These are phyloP conservation scores for Chaetophractus vellerosus DNA, from an alignment of 2,797 vertebrate species.

Conservation along the genomic window DNA sequence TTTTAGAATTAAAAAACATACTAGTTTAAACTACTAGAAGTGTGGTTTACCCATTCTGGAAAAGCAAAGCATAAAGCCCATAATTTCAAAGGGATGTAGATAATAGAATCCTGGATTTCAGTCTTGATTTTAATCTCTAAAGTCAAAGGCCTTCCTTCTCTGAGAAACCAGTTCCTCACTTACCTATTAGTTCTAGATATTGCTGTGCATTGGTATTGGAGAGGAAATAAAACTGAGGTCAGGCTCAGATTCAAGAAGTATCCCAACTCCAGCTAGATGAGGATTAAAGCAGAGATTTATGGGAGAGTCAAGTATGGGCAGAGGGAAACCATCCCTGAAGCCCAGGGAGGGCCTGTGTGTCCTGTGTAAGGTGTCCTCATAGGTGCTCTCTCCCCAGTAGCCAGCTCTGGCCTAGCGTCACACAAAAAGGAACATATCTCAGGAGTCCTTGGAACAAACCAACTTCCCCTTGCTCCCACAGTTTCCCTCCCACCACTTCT, in stretches of 20 bases:
- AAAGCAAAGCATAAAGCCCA: slow-evolving; percentile 39
- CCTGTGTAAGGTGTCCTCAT: neutral
- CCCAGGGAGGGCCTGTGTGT: slow-evolving; percentile 80
- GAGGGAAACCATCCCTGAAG: slow-evolving; percentile 83
- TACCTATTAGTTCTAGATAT: neutral
- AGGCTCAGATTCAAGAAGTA: slow-evolving; percentile 40
- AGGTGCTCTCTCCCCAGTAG: neutral
- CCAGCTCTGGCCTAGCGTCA: slow-evolving; percentile 85
- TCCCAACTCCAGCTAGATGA: neutral
- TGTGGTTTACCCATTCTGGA: neutral
- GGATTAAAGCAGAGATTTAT: neutral
- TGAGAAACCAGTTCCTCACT: slow-evolving; percentile 34
- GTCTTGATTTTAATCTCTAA: slow-evolving; percentile 28
- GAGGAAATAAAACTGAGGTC: slow-evolving; percentile 20
- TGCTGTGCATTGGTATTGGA: neutral
- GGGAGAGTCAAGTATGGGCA: slow-evolving; percentile 76
- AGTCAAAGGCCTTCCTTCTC: slow-evolving; percentile 31
- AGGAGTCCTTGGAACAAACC: slow-evolving; percentile 83
- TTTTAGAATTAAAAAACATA: slow-evolving; percentile 62
- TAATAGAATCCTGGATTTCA: slow-evolving; percentile 2
- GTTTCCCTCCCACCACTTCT: slow-evolving; percentile 32
- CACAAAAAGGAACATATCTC: slow-evolving; percentile 81
- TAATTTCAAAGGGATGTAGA: neutral
- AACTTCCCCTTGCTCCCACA: slow-evolving; percentile 69
- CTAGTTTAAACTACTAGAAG: slow-evolving; percentile 20